A percentile compares a stretch with the other conserved stretches of the same genome.
Conservation (phyloP, 2,113 vertebrate species). For the Lampris megalopsis region DNA sequence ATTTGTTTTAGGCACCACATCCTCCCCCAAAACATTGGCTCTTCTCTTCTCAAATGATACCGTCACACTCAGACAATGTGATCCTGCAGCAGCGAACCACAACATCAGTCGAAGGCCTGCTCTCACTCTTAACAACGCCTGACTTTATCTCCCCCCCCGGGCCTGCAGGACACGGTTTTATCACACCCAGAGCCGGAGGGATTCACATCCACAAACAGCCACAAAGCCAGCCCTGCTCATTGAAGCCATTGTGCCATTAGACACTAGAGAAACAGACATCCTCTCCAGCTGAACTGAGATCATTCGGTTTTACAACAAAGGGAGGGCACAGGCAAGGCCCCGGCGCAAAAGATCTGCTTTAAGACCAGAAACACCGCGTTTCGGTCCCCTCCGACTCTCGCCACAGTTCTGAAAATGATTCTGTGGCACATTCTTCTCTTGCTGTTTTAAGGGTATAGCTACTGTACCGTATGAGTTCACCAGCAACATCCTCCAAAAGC, state of each 20-base stretch:
- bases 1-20: neutral
- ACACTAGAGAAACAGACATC: constrained; percentile 33
- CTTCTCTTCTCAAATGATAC: neutral
- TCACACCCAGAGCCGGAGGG: neutral
- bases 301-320: constrained; percentile 39
- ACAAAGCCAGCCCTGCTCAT: constrained; percentile 11
- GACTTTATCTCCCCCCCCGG: neutral
- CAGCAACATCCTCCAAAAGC: constrained; percentile 53
- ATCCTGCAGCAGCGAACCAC: neutral
- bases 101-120: neutral
- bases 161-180: neutral
- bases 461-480: constrained; percentile 30
- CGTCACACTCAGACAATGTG: neutral
- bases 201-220: constrained; percentile 10
- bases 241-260: constrained; percentile 19
- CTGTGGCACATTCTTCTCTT: constrained; percentile 13
- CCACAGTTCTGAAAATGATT: constrained; percentile 1
- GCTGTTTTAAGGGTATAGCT: constrained; percentile 31
- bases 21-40: neutral
- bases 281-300: neutral
- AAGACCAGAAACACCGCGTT: constrained; percentile 14
- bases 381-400: constrained; percentile 7
- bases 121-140: neutral
- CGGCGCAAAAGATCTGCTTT: neutral
- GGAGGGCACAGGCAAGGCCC: constrained; percentile 1